Conservation (phyloP, 2,113 vertebrate species). For the Chaetops frenatus region DNA sequence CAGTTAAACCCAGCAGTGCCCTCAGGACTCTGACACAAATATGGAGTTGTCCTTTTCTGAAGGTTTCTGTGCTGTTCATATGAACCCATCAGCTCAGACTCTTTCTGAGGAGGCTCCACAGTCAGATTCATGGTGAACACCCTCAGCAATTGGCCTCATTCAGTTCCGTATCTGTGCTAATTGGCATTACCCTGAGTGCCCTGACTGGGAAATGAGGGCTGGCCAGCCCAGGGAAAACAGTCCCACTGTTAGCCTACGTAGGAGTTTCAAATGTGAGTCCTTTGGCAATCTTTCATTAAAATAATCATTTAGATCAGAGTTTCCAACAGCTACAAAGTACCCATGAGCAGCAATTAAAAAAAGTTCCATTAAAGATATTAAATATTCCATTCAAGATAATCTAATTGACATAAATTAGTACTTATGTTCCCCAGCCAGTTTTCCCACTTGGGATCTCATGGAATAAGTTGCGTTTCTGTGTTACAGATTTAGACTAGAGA, state of each 20-base stretch:
- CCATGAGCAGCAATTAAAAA: neutral
- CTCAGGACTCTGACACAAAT: neutral
- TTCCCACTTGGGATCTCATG: neutral
- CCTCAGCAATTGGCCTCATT: neutral
- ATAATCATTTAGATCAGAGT: neutral
- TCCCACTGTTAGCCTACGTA: neutral
- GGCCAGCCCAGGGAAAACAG: neutral
- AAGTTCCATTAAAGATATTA: slow-evolving; percentile 16
- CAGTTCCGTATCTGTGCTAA: neutral
- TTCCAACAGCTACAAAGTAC: slow-evolving; percentile 13
- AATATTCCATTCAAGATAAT: slow-evolving; percentile 8
- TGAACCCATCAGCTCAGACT: neutral
- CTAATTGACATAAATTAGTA: neutral
- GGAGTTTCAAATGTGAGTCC: neutral
- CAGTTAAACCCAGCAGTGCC: neutral
- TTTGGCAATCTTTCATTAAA: neutral
- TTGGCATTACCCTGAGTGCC: neutral
- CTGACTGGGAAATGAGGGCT: neutral
- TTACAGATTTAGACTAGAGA: slow-evolving; percentile 1
- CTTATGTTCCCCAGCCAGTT: neutral
- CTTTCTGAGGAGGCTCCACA: neutral
- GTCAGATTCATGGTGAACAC: neutral
- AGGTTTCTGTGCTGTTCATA: accelerated
- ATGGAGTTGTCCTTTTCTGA: neutral
- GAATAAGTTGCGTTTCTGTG: neutral